Evolutionary conservation across 2,888 invertebrate species (phyloP).

Genomic region (Terebella lapidaria): DNA sequence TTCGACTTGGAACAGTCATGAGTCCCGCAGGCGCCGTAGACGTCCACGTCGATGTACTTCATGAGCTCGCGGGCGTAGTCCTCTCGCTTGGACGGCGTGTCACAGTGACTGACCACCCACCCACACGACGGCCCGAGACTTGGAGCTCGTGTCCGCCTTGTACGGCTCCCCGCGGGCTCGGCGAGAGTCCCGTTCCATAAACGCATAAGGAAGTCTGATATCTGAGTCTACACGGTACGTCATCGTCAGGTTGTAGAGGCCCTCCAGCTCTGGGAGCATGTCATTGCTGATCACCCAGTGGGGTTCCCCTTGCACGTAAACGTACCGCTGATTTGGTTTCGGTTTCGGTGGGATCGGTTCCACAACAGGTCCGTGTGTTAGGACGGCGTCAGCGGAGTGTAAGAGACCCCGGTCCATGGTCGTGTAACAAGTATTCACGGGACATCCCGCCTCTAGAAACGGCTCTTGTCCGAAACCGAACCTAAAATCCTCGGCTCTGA

Average conservation of each 20-base stretch:
- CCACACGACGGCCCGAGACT: constrained; percentile 5
- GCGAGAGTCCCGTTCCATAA: not conserved
- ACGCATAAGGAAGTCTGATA: constrained; percentile 13
- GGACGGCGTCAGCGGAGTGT: constrained; percentile 15
- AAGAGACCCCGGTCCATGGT: constrained; percentile 10
- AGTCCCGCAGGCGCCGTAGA: constrained; percentile 27
- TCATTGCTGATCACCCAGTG: constrained; percentile 8
- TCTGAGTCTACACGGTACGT: constrained; percentile 16
- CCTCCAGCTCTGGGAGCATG: not conserved
- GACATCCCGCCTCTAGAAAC: constrained; percentile 18
- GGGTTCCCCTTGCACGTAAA: constrained; percentile 14
- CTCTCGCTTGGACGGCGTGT: constrained; percentile 6
- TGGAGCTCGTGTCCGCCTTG: not conserved
- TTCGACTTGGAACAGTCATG: constrained; percentile 8
- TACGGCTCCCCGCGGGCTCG: not conserved
- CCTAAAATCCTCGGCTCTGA: constrained; percentile 13
- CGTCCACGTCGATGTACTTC: constrained; percentile 25
- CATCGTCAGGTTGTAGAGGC: constrained; percentile 18
- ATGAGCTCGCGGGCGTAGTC: constrained; percentile 14
- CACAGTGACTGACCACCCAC: constrained; percentile 7
- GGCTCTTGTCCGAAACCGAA: constrained; percentile 19
- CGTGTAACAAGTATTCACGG: constrained; percentile 12
- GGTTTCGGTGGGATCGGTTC: not conserved
- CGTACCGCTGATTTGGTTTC: constrained; percentile 8
- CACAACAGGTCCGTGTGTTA: constrained; percentile 20